phyloP scores from a whole-genome alignment of 2,797 vertebrate genomes.

The Syngnathus rostellatus region DNA sequence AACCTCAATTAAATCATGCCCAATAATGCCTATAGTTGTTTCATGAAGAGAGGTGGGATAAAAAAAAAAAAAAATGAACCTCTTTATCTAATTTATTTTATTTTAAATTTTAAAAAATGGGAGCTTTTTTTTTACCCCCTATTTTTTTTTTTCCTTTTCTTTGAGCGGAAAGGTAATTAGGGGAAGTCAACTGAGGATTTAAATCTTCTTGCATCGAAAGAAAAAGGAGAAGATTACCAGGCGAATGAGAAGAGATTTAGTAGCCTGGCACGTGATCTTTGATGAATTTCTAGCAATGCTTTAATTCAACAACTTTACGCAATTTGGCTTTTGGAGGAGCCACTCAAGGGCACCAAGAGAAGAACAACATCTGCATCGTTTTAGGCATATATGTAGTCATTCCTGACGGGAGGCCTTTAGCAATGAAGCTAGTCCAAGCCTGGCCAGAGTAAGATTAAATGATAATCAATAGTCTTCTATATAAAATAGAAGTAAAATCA shows the following conservation, averaged over 20 bases:
- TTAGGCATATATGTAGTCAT: constrained; percentile 45
- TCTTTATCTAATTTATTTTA: constrained; percentile 70
- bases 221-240: constrained; percentile 66
- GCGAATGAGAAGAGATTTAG: constrained; percentile 70
- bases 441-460: not conserved
- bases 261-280: constrained; percentile 63
- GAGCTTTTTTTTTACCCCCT: constrained; percentile 22
- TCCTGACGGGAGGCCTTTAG: constrained; percentile 45
- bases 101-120: constrained; percentile 70
- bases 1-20: constrained; percentile 72
- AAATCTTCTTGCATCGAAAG: constrained; percentile 70
- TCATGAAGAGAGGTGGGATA: constrained; percentile 64
- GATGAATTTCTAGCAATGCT: constrained; percentile 65
- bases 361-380: constrained; percentile 50
- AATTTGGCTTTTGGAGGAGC: constrained; percentile 68
- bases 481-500: too few relatives aligned
- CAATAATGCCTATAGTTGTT: constrained; percentile 72
- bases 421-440: not conserved
- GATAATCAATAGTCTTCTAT: too few relatives aligned
- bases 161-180: constrained; percentile 78
- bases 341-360: constrained; percentile 59
- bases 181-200: constrained; percentile 75
- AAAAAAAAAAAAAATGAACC: constrained; percentile 70
- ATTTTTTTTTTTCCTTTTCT: constrained; percentile 43
- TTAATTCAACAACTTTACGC: constrained; percentile 73